Evolutionary conservation across 2,797 vertebrate genomes (phyloP).

Genomic region (Tympanoctomys barrerae): DNA sequence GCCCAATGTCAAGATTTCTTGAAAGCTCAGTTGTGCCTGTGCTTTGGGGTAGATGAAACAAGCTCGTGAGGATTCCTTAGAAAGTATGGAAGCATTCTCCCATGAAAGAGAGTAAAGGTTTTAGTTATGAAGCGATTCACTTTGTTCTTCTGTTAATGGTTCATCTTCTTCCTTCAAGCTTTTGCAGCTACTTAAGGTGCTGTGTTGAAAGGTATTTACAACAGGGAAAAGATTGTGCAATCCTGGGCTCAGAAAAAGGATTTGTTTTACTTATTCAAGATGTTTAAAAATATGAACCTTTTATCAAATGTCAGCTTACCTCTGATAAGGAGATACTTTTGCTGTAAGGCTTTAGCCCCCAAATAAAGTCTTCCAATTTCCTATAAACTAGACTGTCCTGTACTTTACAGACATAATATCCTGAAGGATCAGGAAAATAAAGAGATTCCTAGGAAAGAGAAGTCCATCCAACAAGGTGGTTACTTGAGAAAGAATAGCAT

Average conservation of each 20-base stretch:
- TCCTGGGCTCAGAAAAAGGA: background rate
- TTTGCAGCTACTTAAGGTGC: background rate
- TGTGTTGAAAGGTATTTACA: slow-evolving; percentile 17
- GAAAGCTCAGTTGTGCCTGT: background rate
- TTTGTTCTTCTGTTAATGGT: background rate
- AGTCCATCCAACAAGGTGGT: background rate
- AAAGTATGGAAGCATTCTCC: background rate
- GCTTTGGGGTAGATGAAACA: background rate
- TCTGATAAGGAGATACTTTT: background rate
- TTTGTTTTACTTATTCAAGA: slow-evolving; percentile 51
- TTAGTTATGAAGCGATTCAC: background rate
- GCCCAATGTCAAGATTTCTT: background rate
- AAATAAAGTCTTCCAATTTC: background rate
- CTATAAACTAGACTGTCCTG: background rate
- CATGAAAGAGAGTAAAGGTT: background rate
- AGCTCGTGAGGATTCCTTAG: background rate
- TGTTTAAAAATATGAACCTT: slow-evolving; percentile 33
- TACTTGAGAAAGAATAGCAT: background rate
- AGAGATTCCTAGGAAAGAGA: background rate
- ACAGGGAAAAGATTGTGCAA: background rate
- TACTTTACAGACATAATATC: background rate
- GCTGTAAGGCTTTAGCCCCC: background rate
- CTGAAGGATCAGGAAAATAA: background rate
- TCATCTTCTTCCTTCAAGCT: background rate
- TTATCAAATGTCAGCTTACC: slow-evolving; percentile 29